phyloP scores from a whole-genome alignment of 2,888 invertebrate species.

The Leuctra nigra region DNA sequence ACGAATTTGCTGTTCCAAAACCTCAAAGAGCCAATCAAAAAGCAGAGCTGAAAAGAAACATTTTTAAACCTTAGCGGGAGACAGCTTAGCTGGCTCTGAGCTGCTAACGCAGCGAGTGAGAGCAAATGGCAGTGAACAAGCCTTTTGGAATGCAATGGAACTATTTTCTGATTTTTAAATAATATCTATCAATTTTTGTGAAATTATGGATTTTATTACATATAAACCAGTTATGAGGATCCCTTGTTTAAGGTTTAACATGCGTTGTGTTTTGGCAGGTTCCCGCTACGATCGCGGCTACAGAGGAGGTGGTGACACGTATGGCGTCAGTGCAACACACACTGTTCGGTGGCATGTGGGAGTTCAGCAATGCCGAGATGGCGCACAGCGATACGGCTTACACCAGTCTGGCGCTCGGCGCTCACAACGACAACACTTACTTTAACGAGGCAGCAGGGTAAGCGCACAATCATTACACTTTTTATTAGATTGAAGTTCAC shows the following conservation, averaged over 20 bases:
- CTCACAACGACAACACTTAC: slow-evolving; percentile 75
- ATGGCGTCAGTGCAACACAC: slow-evolving; percentile 61
- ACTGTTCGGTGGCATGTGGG: slow-evolving; percentile 68
- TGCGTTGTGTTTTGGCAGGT: slow-evolving; percentile 45
- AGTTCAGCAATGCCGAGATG: slow-evolving; percentile 49
- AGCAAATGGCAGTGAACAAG: background rate
- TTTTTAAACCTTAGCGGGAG: no score
- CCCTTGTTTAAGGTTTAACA: no score
- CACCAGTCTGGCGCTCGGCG: slow-evolving; percentile 55
- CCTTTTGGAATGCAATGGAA: background rate
- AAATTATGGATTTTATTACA: no score
- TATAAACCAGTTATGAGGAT: no score
- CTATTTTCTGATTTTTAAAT: background rate
- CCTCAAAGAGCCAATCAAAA: no score
- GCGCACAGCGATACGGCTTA: slow-evolving; percentile 68
- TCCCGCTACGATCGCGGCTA: slow-evolving; percentile 44
- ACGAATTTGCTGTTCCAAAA: no score
- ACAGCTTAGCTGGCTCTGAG: no score
- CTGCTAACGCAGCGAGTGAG: no score
- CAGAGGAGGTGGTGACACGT: slow-evolving; percentile 46
- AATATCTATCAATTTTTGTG: no score
- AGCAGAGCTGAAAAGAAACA: no score
- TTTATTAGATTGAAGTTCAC: background rate
- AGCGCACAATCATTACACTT: slow-evolving; percentile 15
- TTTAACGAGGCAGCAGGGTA: slow-evolving; percentile 68